Conservation (phyloP, 1,140 invertebrate species). For the Apis dorsata region DNA sequence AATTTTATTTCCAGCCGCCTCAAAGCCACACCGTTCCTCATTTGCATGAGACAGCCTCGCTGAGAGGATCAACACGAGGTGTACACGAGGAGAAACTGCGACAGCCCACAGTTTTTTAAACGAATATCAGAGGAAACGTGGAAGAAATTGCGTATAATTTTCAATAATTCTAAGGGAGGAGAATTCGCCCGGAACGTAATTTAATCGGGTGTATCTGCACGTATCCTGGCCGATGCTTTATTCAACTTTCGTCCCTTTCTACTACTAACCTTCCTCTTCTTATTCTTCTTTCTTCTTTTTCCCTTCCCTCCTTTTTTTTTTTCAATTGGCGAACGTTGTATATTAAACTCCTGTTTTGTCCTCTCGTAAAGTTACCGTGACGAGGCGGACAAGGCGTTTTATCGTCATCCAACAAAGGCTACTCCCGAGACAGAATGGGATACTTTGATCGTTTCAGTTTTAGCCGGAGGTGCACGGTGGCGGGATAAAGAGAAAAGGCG, state of each 20-base stretch:
- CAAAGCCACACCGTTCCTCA: no score
- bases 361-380: slow-evolving; percentile 12
- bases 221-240: not conserved
- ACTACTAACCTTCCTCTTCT: not conserved
- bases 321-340: not conserved
- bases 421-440: slow-evolving; percentile 20
- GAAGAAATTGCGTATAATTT: not conserved
- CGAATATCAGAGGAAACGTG: no score
- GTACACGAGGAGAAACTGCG: no score
- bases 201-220: not conserved
- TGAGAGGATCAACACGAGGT: no score
- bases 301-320: not conserved
- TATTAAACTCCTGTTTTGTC: not conserved
- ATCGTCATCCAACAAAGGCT: slow-evolving; percentile 45
- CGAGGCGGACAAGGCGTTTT: slow-evolving; percentile 22
- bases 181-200: not conserved
- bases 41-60: no score
- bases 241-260: not conserved
- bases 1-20: no score
- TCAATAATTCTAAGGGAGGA: not conserved
- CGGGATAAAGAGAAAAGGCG: slow-evolving; percentile 50
- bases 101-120: no score
- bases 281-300: no score
- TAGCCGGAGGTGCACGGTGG: slow-evolving; percentile 51
- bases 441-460: slow-evolving; percentile 70